These are phyloP conservation scores for Sarcophaga rosellei DNA, from an alignment of 2,888 invertebrate genomes.

Conservation along the genomic window DNA sequence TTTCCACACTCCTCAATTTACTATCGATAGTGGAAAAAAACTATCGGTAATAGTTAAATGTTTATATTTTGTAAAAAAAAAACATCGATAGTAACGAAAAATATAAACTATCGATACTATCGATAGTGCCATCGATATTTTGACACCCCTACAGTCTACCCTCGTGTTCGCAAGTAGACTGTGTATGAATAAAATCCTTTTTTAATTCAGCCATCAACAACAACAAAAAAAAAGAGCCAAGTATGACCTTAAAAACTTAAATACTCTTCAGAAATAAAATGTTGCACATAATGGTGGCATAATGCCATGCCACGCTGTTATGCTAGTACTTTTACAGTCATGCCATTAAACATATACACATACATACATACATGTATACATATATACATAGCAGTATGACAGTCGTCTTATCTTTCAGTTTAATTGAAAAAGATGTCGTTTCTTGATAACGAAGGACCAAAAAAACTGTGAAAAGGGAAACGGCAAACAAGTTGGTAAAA, in stretches of 20 bases:
- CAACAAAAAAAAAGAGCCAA: neutral
- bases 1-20: too few species aligned
- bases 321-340: neutral
- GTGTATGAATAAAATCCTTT: neutral
- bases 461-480: slow-evolving; percentile 1
- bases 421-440: slow-evolving; percentile 25
- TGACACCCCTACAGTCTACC: too few species aligned
- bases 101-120: too few species aligned
- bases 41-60: too few species aligned
- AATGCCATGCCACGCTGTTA: slow-evolving; percentile 22
- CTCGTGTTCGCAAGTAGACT: too few species aligned
- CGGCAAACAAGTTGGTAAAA: too few species aligned
- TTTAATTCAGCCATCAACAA: neutral
- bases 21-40: too few species aligned
- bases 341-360: neutral
- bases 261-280: slow-evolving; percentile 19
- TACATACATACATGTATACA: too few species aligned
- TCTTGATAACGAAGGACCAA: slow-evolving; percentile 4
- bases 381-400: neutral
- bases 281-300: slow-evolving; percentile 6
- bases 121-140: too few species aligned
- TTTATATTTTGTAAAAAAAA: too few species aligned
- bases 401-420: slow-evolving; percentile 13
- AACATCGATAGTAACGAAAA: too few species aligned
- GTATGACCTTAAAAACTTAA: slow-evolving; percentile 3